phyloP scores from a whole-genome alignment of 2,888 invertebrate species.

The Geotrupes spiniger region DNA sequence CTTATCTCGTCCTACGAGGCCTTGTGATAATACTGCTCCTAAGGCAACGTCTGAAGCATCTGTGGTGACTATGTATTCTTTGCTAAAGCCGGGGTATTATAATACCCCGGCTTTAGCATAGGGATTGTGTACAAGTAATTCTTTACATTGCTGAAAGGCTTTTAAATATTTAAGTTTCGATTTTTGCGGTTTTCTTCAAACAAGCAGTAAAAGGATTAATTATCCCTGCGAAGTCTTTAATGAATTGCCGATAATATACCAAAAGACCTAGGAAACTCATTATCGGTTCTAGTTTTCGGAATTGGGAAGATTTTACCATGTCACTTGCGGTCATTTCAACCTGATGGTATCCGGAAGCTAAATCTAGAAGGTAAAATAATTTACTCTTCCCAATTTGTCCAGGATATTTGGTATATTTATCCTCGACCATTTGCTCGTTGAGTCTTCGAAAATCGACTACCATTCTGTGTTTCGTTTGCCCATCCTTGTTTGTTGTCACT shows the following conservation, averaged over 20 bases:
- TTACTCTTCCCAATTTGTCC: no score
- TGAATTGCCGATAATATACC: conserved; percentile 16
- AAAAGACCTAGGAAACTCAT: conserved; percentile 9
- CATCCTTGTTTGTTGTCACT: no score
- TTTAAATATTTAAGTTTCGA: conserved; percentile 20
- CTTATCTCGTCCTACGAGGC: conserved; percentile 23
- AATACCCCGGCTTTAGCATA: no score
- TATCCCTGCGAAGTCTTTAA: not conserved
- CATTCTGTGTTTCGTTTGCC: no score
- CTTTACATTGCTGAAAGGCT: conserved; percentile 24
- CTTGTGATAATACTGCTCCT: conserved; percentile 30
- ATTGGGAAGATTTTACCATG: no score
- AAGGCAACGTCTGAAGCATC: conserved; percentile 27
- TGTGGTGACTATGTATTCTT: conserved; percentile 29
- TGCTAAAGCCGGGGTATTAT: conserved; percentile 30
- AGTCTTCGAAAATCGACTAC: no score
- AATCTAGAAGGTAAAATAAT: no score
- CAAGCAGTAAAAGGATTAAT: conserved; percentile 23
- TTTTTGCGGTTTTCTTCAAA: conserved; percentile 23
- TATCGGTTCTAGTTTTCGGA: conserved; percentile 19
- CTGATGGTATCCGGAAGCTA: no score
- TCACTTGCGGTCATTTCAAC: no score
- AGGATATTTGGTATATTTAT: no score
- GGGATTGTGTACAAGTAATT: conserved; percentile 25
- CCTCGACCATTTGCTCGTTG: no score